Base-by-base conservation (phyloP, 1,140 invertebrate species). In the Pseudomyrmex concolor region DNA sequence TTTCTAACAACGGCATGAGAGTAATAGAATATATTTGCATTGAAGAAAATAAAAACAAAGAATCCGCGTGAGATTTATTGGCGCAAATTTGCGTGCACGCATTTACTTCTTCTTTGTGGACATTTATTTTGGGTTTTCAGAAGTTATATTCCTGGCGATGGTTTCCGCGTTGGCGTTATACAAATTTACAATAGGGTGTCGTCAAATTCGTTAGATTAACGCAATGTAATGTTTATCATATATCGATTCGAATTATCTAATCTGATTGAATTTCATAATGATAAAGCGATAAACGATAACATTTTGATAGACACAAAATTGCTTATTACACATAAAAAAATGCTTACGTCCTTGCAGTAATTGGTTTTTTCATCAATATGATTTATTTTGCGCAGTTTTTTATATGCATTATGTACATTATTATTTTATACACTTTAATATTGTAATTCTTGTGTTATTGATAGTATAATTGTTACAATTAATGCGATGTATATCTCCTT, bases 201-300 rank as follows among this genome's bases (percentile, higher is more conserved):
- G 19, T 59, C 48, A 8, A 70, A 70, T 43, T 25, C 34, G 5
- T 34, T 5, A 5, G 34, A 7, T 34, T 34, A 34, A 34, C 34
- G 34, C 34, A 7, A 34, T 34, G 34, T 34, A 34, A 34, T 34
- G 34, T 34, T 5, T 34, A 34, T 34, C 34, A 34, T 34, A 5
- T 9, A 45, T 68, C 45, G 2, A 25, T 57, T n/a, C 8, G 19
- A 68, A 78, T 57, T 70, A 70, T 34, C 34, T 34, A 34, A 34
- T 15, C 60, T 15, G 60, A 34, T 12, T 12, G 13, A 34, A 3
- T n/a, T 25, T 2, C 9, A n/a, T 1, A 48, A 70, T 13, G 17
- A 78, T 48, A 34, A 45, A 68, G 25, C 19, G 19, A 25, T 25
- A 25, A 25, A 4, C 10, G 59, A 77, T 78, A 5, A 48, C 45